Evolutionary conservation across 1,140 invertebrate genomes (phyloP).

Genomic region (Maniola jurtina): DNA sequence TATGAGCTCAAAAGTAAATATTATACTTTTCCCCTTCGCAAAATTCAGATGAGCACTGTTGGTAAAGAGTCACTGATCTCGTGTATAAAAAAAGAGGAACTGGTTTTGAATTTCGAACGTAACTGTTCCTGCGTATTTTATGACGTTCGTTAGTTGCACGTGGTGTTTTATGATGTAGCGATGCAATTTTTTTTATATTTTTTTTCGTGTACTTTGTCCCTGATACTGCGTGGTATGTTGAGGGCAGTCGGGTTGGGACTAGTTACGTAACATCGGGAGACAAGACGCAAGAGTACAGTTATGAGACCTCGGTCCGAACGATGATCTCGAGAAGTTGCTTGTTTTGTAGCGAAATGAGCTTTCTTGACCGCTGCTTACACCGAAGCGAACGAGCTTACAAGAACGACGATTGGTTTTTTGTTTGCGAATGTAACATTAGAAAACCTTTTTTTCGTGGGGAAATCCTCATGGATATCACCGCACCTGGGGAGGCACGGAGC

Average conservation of each 20-base stretch:
- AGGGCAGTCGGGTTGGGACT: constrained; percentile 55
- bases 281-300: constrained; percentile 67
- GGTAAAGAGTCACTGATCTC: constrained; percentile 32
- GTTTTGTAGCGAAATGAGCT: constrained; percentile 74
- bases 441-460: too few species aligned
- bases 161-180: constrained; percentile 20
- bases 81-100: constrained; percentile 15
- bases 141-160: neutral
- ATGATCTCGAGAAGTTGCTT: constrained; percentile 71
- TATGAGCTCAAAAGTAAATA: neutral
- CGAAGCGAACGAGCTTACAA: constrained; percentile 5
- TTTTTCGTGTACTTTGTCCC: constrained; percentile 19
- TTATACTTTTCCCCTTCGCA: constrained; percentile 4
- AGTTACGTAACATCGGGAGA: constrained; percentile 67
- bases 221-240: constrained; percentile 41
- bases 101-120: constrained; percentile 29
- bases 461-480: too few species aligned
- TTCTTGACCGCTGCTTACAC: constrained; percentile 48
- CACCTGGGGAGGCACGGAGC: too few species aligned
- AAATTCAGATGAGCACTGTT: constrained; percentile 11
- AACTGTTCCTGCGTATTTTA: constrained; percentile 25
- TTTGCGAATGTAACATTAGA: too few species aligned
- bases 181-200: neutral
- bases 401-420: too few species aligned
- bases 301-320: constrained; percentile 70